Evolutionary conservation across 2,797 vertebrate species (phyloP).

Genomic region (Rhabdomys pumilio): DNA sequence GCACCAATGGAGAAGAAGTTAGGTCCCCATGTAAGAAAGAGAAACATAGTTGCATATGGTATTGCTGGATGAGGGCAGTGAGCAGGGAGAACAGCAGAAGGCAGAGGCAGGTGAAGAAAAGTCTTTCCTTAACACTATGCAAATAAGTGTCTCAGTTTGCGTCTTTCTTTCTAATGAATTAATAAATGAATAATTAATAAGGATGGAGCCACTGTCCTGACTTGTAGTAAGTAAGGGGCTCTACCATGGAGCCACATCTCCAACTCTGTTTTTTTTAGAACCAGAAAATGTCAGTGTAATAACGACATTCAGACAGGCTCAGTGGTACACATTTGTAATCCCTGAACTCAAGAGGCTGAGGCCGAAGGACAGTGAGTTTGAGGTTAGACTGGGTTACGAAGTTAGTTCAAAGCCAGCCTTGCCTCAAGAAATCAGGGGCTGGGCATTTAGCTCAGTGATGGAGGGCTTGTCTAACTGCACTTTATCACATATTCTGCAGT

Average conservation of each 20-base stretch:
- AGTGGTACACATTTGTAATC: background rate
- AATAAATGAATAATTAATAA: background rate
- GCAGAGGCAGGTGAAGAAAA: background rate
- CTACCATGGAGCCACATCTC: background rate
- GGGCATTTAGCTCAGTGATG: background rate
- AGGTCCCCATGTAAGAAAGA: background rate
- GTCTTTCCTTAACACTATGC: background rate
- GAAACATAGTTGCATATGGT: background rate
- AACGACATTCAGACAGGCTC: background rate
- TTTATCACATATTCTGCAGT: background rate
- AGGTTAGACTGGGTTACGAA: background rate
- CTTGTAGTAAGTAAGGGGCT: background rate
- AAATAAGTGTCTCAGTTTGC: background rate
- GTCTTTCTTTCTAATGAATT: background rate
- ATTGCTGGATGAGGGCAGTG: background rate
- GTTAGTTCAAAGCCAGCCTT: background rate
- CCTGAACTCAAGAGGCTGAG: background rate
- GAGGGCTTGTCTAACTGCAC: background rate
- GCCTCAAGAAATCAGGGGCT: background rate
- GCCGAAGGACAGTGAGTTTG: background rate
- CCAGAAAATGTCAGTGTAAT: slow-evolving; percentile 27
- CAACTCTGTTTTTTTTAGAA: background rate
- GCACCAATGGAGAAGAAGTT: slow-evolving; percentile 10
- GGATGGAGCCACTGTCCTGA: background rate
- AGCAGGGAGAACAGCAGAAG: background rate